Base-by-base conservation (phyloP, 2,888 invertebrate species). In the Ceramica pisi region DNA sequence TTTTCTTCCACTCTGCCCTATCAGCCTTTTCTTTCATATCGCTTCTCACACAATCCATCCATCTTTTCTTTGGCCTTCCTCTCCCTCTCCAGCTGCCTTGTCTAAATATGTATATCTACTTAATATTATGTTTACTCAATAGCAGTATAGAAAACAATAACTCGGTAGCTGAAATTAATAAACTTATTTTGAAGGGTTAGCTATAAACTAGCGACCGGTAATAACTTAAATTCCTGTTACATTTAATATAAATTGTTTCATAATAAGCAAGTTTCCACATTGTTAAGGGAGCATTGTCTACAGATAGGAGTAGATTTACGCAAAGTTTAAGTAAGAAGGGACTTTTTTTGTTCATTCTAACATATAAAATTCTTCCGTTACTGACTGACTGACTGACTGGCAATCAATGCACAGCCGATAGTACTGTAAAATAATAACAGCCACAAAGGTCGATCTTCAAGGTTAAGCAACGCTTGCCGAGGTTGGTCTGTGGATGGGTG, bases 211-310 rank as follows among this genome's bases (percentile, higher is more conserved):
- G 41, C 55, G 50, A 56, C 50, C 44, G 44, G 38, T 46, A 61
- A 56, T 78, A 61, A 61, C 61, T 82, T 44, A 60, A 82, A 78
- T 82, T 82, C 79, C 71, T 57, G 46, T 26, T 71, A 44, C 38
- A 78, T 82, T 82, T 62, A 78, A 78, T 78, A 65, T 82, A 78
- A 82, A 78, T 82, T 82, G 83, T 78, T 82, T 71, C 23, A 21
- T 65, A 71, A 55, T 71, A 71, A 65, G 38, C 60, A 78, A 82
- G 53, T 65, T 71, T 59, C 23, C 57, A 55, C 44, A 71, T 65
- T 78, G 71, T 71, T 78, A 48, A 19, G 16, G 61, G 14, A 72
- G 26, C 26, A 26, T 48, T 41, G 23, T 48, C n/a, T 56, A 56
- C 19, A 35, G 48, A 74, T 60, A 50, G 19, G 21, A 38, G 56